Base-by-base conservation (phyloP, 1,140 invertebrate genomes). In the Drosophila prosaltans region DNA sequence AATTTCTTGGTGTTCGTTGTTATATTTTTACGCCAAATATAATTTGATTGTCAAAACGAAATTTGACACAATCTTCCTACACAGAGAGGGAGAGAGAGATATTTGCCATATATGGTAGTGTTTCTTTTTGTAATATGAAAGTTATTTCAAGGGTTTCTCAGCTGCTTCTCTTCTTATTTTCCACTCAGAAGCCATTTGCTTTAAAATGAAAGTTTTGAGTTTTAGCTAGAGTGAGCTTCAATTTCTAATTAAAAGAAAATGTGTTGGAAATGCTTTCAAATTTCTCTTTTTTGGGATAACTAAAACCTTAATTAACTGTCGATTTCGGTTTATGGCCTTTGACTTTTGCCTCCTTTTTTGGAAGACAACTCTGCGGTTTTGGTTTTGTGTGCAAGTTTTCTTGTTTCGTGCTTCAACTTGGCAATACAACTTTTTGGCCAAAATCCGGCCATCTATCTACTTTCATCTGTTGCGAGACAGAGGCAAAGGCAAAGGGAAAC, bases 1-100 rank as follows among this genome's bases (percentile, higher is more conserved):
- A 39, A 58, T 58, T 39, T 48, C 16, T 48, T 48, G 16, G 30
- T 16, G 28, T 16, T 16, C 30, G 16, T 21, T 59, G 32, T 59
- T 59, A 39, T 59, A 39, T 39, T 59, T 58, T 59, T 39, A 39
- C 32, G 32, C 57, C 57, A 59, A 59, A 59, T 59, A 59, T 59
- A 59, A 59, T 59, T 59, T 59, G 57, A 59, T 39, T 59, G 57
- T 59, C 16, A 59, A 59, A 51, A 39, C 21, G 57, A 59, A 59
- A 59, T 39, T 59, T 24, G 36, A 59, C 57, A 59, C 57, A 59
- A 21, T 59, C 8, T 24, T 10, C 4, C 32, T 21, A 10, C 36
- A 40, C 10, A 39, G 32, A 16, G 16, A 16, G 16, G 0, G 16
- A 16, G 16, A 16, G 16, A 16, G 16, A 16, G 16, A 39, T 59